Percentiles rank a stretch among this genome's conserved stretches.
These are phyloP conservation scores for Sinopyrophorus schimmeli DNA, from an alignment of 2,888 invertebrate genomes.

Conservation along the genomic window DNA sequence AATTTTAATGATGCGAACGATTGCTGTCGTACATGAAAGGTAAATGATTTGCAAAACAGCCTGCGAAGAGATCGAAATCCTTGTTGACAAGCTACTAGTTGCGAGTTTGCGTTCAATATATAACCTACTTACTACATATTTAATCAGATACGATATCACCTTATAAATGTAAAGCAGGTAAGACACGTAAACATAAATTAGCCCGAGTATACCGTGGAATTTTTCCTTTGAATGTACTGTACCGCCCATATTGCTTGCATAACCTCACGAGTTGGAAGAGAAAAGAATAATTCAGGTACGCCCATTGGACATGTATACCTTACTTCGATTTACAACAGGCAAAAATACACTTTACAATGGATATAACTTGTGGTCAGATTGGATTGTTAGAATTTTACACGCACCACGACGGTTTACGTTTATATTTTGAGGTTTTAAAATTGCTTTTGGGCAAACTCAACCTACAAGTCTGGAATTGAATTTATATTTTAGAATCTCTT, in stretches of 20 bases:
- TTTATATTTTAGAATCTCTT: constrained; percentile 12
- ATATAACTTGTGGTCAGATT: constrained; percentile 41
- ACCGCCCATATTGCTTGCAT: constrained; percentile 58
- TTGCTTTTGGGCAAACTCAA: constrained; percentile 52
- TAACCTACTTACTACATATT: constrained; percentile 32
- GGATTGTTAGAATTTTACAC: constrained; percentile 34
- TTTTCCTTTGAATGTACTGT: constrained; percentile 50
- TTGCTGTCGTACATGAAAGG: too few species aligned
- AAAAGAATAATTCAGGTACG: constrained; percentile 58
- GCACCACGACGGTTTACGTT: constrained; percentile 41
- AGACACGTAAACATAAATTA: constrained; percentile 35
- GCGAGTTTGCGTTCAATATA: constrained; percentile 24
- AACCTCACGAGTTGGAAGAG: constrained; percentile 57
- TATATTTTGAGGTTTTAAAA: constrained; percentile 51
- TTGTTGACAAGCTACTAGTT: constrained; percentile 16
- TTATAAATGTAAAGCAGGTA: constrained; percentile 34
- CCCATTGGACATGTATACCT: constrained; percentile 58
- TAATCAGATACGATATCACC: constrained; percentile 32
- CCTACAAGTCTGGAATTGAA: constrained; percentile 41
- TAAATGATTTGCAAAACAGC: too few species aligned
- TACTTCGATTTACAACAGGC: constrained; percentile 54
- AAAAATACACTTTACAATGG: constrained; percentile 52
- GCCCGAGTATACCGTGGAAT: constrained; percentile 34
- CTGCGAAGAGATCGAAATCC: too few species aligned
- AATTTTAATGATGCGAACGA: too few species aligned